Evolutionary conservation across 1,140 invertebrate genomes (phyloP).

Genomic region (Wiebesia pumilae): DNA sequence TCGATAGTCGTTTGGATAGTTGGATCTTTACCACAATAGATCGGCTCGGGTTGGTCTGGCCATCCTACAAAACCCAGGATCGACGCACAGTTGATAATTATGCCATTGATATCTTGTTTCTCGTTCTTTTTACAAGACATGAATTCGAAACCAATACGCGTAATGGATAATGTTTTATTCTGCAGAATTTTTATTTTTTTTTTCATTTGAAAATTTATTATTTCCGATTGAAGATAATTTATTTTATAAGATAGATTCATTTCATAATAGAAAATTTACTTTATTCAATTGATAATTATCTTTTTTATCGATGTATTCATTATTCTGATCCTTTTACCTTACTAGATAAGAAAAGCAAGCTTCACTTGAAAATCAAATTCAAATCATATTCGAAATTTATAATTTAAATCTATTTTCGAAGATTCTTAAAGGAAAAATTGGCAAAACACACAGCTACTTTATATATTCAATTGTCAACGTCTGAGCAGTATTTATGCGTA

Average conservation of each 20-base stretch:
- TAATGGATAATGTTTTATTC: conserved; percentile 3
- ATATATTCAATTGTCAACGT: no score
- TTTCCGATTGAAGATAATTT: neutral
- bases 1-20: conserved; percentile 65
- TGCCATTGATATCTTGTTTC: conserved; percentile 47
- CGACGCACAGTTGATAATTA: conserved; percentile 64
- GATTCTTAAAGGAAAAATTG: no score
- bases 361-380: no score
- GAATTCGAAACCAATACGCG: neutral
- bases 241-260: no score
- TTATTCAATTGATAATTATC: no score
- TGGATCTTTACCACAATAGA: conserved; percentile 63
- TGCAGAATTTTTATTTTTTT: conserved; percentile 10
- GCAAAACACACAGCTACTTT: no score
- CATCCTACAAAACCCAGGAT: conserved; percentile 65
- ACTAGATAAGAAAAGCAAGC: no score
- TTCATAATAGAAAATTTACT: no score
- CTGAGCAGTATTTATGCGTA: neutral
- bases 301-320: no score
- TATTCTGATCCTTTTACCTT: no score
- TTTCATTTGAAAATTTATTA: neutral
- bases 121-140: neutral
- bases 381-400: no score
- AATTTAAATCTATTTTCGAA: no score
- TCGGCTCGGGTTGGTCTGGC: conserved; percentile 55